Percentiles rank a stretch among this genome's conserved stretches.
These are phyloP conservation scores for Plecotus auritus DNA, from an alignment of 2,113 vertebrate genomes.

Conservation along the genomic window DNA sequence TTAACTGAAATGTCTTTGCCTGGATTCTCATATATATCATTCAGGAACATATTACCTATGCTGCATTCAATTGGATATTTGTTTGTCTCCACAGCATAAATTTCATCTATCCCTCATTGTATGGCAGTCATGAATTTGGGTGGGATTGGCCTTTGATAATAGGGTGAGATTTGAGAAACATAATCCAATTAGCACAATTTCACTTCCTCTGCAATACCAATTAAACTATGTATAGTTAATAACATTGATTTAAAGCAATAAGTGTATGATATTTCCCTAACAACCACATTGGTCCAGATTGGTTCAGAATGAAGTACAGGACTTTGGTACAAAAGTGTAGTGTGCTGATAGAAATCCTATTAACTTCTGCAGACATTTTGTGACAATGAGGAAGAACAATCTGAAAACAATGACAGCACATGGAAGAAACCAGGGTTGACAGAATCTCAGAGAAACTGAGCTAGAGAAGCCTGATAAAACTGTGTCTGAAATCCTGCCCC, in stretches of 20 bases:
- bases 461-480: neutral
- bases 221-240: neutral
- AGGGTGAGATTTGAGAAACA: neutral
- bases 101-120: neutral
- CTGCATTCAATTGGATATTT: neutral
- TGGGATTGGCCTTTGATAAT: neutral
- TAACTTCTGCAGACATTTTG: neutral
- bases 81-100: neutral
- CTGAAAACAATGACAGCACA: no score
- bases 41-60: neutral
- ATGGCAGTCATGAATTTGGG: neutral
- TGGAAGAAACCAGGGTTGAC: neutral
- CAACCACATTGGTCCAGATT: neutral
- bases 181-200: neutral
- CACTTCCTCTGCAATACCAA: neutral
- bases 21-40: neutral
- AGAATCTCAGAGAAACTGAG: neutral
- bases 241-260: neutral
- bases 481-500: neutral
- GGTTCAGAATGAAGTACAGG: neutral
- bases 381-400: neutral
- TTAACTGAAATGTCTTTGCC: neutral
- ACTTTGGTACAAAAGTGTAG: neutral
- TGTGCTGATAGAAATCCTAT: neutral
- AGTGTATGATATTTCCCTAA: neutral